Evolutionary conservation across 2,888 invertebrate genomes (phyloP), one percentile per base, ranked within the genome.

Genomic region (Chydorus sphaericus): DNA sequence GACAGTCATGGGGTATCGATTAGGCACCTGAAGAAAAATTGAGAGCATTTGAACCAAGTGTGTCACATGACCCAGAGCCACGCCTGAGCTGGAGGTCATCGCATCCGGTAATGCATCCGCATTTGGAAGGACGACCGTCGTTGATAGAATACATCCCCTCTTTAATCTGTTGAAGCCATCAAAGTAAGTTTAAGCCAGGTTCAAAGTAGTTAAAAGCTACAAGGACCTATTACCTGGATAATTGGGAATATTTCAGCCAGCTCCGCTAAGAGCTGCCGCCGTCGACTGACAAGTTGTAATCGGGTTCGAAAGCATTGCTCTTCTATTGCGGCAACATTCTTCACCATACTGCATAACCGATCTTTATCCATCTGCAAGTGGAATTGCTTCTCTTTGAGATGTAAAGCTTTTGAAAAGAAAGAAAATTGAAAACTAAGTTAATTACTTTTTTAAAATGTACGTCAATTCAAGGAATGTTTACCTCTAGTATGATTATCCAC

Each of bases 11-110:
- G 83, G 83, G 70, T 94, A 93, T 37, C 93, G 75, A 20, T 92
- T 73, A 31, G 94, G 91, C 63, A 88, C 80, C 68, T 87, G 82
- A 53, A 96, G 74, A 63, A 94, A 78, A 50, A 80, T 80, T 1
- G 90, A 83, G 50, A 89, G 80, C 74, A 92, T 81, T 59, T 83
- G 77, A 0, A 87, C 77, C 16, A 87, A 75, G 66, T 94, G 93
- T 16, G 88, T 83, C 10, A 85, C 84, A 67, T 83, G 86, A 7
- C 93, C 92, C 3, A 92, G 75, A 0, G 89, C 88, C n/a, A 89
- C 87, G 0, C 89, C n/a, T 80, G 55, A 89, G 74, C 71, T 78
- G 81, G 20, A 75, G 75, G 59, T 85, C 83, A 48, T 77, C 77
- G 58, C 76, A 74, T 64, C 80, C 80, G 60, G 76, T 73, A 63